phyloP scores from a whole-genome alignment of 2,888 invertebrate genomes.

The Horisme vitalbata region DNA sequence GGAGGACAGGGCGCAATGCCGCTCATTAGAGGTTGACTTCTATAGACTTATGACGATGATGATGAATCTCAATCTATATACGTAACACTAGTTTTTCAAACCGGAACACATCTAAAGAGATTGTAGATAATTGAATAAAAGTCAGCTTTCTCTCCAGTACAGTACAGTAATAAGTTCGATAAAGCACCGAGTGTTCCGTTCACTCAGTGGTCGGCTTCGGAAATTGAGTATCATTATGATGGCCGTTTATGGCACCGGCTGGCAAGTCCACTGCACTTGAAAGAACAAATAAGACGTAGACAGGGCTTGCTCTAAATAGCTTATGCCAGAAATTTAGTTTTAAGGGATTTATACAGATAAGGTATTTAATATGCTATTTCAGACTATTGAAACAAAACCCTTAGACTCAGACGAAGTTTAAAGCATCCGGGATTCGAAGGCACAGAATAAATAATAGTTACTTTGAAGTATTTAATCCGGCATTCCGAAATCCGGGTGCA shows the following conservation, averaged over 20 bases:
- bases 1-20: too few relatives aligned
- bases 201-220: conserved; percentile 43
- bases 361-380: too few relatives aligned
- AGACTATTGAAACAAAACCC: too few relatives aligned
- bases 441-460: too few relatives aligned
- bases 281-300: conserved; percentile 5
- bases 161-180: conserved; percentile 35
- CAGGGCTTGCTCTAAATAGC: neutral
- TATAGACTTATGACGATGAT: too few relatives aligned
- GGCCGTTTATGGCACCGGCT: conserved; percentile 49
- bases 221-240: conserved; percentile 64
- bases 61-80: neutral
- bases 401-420: too few relatives aligned
- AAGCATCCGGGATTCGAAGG: too few relatives aligned
- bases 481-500: too few relatives aligned
- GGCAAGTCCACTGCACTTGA: conserved; percentile 15
- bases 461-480: too few relatives aligned
- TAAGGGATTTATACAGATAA: too few relatives aligned
- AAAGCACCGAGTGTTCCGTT: conserved; percentile 44
- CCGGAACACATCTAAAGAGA: conserved; percentile 14
- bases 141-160: conserved; percentile 22
- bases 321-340: too few relatives aligned
- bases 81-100: conserved; percentile 8
- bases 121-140: conserved; percentile 19
- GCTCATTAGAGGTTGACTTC: too few relatives aligned